Conservation (phyloP, 2,797 vertebrate genomes). For the Artibeus lituratus region DNA sequence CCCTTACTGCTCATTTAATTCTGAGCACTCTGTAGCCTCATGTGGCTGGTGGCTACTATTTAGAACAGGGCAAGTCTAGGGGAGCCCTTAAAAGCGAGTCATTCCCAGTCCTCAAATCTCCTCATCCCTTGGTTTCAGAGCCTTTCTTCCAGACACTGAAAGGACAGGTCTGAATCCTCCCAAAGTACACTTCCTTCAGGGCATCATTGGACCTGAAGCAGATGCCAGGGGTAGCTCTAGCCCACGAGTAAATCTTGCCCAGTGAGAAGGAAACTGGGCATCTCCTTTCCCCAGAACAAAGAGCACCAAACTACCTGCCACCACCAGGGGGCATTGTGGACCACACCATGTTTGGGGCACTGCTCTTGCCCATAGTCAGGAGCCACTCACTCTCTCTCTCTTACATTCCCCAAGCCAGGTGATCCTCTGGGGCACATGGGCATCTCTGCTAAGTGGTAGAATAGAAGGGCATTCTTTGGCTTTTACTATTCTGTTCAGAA, state of each 20-base stretch:
- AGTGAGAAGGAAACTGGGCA: background rate
- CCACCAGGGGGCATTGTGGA: slow-evolving; percentile 57
- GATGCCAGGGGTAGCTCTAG: background rate
- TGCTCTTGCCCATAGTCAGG: accelerated
- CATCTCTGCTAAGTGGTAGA: too few relatives aligned
- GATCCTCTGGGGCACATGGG: background rate
- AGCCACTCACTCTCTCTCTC: too few relatives aligned
- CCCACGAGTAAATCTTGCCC: background rate
- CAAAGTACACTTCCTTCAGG: background rate
- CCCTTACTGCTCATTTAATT: background rate
- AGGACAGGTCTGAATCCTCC: background rate
- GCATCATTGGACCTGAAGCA: background rate
- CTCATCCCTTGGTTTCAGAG: background rate
- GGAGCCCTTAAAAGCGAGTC: background rate
- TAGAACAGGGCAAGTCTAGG: background rate
- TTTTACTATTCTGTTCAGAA: too few relatives aligned
- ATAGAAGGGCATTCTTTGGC: too few relatives aligned
- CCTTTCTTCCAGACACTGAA: background rate
- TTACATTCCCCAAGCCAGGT: too few relatives aligned
- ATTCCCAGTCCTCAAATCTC: background rate
- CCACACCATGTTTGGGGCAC: background rate
- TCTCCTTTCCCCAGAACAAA: background rate
- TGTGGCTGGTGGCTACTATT: background rate
- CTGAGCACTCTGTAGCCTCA: background rate
- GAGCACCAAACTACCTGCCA: background rate